Base-by-base conservation (phyloP, 2,113 vertebrate species). In the Catharus bicknelli region DNA sequence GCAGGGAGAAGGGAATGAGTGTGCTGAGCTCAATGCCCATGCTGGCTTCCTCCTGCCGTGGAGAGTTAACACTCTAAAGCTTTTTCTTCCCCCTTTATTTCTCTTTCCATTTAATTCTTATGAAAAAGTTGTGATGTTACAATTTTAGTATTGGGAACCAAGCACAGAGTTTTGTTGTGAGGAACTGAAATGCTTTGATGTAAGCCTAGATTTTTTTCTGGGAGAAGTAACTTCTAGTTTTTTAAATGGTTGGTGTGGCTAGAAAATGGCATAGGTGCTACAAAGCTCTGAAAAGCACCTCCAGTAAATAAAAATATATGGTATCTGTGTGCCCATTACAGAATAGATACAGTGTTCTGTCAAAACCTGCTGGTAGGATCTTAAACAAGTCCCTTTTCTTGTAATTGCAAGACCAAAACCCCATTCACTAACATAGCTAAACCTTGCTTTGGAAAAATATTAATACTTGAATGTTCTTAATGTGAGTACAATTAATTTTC, bases 51-150 rank as follows among this genome's bases (percentile, higher is more conserved):
- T 95, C 84, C 94, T 94, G 93, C 93, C 67, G 38, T 50, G 86
- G 91, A 94, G 86, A 93, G 94, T 95, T 96, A 96, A 92, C 91
- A 50, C 89, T 90, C 93, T 94, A 79, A 96, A 95, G 89, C 87
- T 95, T 96, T 95, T 96, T 95, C 95, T 96, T 95, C 93, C 95
- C 85, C 88, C 94, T 96, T 96, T 96, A 94, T 96, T 96, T 96
- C 86, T 95, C 42, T 92, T 94, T 90, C 94, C 78, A 95, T 93
- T 92, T 96, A 92, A 87, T 95, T 96, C 93, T 82, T 88, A 83
- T 62, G 54, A 93, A 92, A 92, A 96, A 96, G 93, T 94, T 92
- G 90, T 1, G 0, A 89, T 85, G 90, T 90, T 95, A 94, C 77
- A 87, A 80, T 93, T 92, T 89, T 83, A 74, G 74, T 66, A 43